phyloP scores from a whole-genome alignment of 2,888 invertebrate species.

The Himalopsyche tibetana region DNA sequence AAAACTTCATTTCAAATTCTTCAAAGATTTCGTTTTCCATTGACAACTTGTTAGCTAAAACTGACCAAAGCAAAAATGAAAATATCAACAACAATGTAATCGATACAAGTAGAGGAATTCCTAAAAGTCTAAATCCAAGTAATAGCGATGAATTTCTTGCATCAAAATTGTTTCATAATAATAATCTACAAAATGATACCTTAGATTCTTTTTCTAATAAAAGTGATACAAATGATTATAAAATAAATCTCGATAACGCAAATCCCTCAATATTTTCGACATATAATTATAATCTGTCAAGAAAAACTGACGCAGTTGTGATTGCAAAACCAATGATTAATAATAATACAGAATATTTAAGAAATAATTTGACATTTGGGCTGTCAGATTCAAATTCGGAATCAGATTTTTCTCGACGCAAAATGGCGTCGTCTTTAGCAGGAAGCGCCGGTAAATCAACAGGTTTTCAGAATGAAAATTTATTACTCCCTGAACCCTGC shows the following conservation, averaged over 20 bases:
- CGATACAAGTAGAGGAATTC: not conserved
- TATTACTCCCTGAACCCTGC: not conserved
- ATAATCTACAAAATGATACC: not conserved
- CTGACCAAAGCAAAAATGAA: conserved; percentile 32
- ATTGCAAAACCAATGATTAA: not conserved
- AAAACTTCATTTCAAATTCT: conserved; percentile 39
- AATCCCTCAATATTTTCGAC: not conserved
- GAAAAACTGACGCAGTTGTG: not conserved
- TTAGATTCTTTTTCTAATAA: not conserved
- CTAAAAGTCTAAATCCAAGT: not conserved
- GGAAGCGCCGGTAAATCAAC: not conserved
- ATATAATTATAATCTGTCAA: not conserved
- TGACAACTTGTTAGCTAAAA: conserved; percentile 60
- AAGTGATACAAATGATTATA: not conserved
- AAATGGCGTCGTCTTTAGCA: conserved; percentile 7
- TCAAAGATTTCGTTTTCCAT: conserved; percentile 64
- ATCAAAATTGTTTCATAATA: not conserved
- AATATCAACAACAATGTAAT: not conserved
- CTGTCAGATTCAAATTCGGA: conserved; percentile 34
- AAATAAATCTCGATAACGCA: not conserved
- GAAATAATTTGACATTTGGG: not conserved
- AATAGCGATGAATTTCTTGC: not conserved
- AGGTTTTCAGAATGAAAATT: not conserved
- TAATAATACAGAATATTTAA: not conserved
- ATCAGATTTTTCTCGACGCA: not conserved